A percentile compares a stretch with the other conserved stretches of the same genome.
Conservation (phyloP, 2,888 invertebrate genomes). For the Malthinus seriepunctatus region DNA sequence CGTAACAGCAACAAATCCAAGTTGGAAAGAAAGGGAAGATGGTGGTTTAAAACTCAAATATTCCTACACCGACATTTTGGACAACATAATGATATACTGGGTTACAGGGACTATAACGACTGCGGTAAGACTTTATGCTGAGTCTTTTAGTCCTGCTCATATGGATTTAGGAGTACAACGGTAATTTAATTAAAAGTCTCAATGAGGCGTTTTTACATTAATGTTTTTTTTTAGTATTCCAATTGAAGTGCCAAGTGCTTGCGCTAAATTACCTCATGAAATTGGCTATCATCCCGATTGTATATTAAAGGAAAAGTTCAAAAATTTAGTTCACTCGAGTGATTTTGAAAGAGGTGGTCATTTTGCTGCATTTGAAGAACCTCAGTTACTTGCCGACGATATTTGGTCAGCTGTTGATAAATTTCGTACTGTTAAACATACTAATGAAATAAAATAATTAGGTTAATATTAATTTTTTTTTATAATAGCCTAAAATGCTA, state of each 20-base stretch:
- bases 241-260: constrained; percentile 69
- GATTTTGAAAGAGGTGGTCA: constrained; percentile 76
- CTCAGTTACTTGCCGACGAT: constrained; percentile 70
- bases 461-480: no score
- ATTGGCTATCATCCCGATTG: constrained; percentile 63
- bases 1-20: constrained; percentile 67
- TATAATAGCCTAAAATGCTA: no score
- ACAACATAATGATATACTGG: constrained; percentile 85
- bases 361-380: constrained; percentile 81
- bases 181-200: no score
- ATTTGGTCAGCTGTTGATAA: constrained; percentile 64
- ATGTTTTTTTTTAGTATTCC: constrained; percentile 69
- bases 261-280: constrained; percentile 75
- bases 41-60: constrained; percentile 70
- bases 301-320: constrained; percentile 62
- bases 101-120: constrained; percentile 70
- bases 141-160: constrained; percentile 52
- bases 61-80: constrained; percentile 71
- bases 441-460: no score
- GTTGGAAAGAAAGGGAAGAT: constrained; percentile 56
- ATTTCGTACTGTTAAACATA: constrained; percentile 36
- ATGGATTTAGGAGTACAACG: constrained; percentile 25
- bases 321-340: constrained; percentile 69
- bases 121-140: constrained; percentile 75
- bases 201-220: no score